Evolutionary conservation across 2,113 vertebrate species (phyloP).

Genomic region (Neofelis nebulosa): DNA sequence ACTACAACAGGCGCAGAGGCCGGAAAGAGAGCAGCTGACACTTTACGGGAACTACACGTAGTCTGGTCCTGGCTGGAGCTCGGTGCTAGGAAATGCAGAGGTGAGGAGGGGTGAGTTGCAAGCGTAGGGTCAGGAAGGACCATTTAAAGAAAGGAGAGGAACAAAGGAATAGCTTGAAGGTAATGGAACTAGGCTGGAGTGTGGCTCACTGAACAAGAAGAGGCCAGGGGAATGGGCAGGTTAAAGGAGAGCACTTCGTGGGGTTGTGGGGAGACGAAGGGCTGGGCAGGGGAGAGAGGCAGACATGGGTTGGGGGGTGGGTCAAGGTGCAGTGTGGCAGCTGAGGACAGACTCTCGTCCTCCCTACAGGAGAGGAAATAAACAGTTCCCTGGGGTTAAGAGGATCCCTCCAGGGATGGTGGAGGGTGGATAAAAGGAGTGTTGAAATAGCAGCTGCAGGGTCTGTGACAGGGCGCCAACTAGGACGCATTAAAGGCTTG

Average conservation of each 20-base stretch:
- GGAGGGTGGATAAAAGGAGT: background rate
- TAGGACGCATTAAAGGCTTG: background rate
- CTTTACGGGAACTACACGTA: background rate
- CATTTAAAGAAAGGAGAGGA: background rate
- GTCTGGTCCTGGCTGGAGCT: background rate
- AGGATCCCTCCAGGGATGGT: background rate
- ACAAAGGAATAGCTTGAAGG: background rate
- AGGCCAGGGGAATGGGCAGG: background rate
- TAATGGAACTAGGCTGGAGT: background rate
- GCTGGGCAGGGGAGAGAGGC: background rate
- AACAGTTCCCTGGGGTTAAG: background rate
- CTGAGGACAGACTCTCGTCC: background rate
- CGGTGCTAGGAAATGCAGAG: background rate
- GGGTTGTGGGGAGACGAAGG: background rate
- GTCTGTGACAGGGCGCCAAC: background rate
- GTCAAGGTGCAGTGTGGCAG: accelerated
- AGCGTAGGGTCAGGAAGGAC: background rate
- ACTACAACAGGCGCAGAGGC: background rate
- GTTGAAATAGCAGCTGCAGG: background rate
- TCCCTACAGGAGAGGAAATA: background rate
- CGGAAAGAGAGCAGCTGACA: background rate
- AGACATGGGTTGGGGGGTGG: too few relatives aligned
- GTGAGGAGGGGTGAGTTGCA: background rate
- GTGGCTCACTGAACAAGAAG: background rate
- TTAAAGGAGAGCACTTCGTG: background rate